Evolutionary conservation across 2,113 vertebrate genomes (phyloP), one percentile per base, ranked within the genome.

Genomic region (Osmerus mordax): DNA sequence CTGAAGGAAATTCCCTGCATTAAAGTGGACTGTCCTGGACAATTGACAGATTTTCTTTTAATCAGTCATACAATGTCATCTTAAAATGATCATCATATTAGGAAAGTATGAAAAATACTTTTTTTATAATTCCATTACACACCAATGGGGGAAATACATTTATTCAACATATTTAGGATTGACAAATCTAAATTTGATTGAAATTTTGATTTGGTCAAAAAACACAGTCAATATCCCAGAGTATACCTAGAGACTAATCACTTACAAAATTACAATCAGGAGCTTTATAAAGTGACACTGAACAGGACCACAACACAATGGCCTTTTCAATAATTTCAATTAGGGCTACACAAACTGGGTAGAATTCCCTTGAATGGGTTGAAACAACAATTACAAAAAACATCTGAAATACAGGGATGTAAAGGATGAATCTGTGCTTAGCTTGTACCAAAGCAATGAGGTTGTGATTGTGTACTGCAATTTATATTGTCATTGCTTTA

Each of bases 241-340:
- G 72, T 75, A 77, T 78, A 83, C 65, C 69, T 66, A 71, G 53
- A 78, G 76, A 78, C 58, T 71, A 70, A 78, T 73, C 69, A 15
- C 51, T 59, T 77, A 67, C 80, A 73, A 82, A 81, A 73, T 71
- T 90, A 91, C 89, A 90, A 91, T 91, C 85, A 89, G 86, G 87
- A 86, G 80, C 85, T 86, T 84, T 56, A 87, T 89, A 92, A 92
- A 89, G 87, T 90, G 89, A 90, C 87, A 76, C 80, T 72, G 77
- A 81, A 82, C 78, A 75, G 80, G 7, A 58, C 73, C 76, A 82
- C 81, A 70, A 66, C 58, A 69, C 6, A n/a, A 87, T 77, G 81
- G 83, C 78, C 81, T 74, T 75, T 59, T 76, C 14, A 60, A 81
- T 78, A 71, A 81, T 66, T 71, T 72, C 14, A 18, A 71, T 53